Evolutionary conservation across 2,888 invertebrate species (phyloP).

Genomic region (Schizotus pectinicornis): DNA sequence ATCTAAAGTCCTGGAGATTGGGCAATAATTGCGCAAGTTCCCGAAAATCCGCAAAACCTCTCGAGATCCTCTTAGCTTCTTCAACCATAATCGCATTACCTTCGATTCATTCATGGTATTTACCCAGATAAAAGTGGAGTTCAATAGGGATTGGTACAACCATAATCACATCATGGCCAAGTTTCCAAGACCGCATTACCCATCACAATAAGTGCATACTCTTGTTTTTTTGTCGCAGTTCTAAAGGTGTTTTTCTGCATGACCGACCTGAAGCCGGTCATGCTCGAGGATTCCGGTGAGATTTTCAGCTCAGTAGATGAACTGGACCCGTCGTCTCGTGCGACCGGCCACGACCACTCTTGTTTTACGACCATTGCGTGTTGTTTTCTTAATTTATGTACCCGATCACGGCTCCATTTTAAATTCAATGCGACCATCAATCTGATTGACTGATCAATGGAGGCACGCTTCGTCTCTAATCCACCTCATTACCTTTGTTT

Average conservation of each 20-base stretch:
- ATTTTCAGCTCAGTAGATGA: conserved; percentile 15
- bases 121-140: conserved; percentile 7
- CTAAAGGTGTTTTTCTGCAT: conserved; percentile 27
- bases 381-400: conserved; percentile 2
- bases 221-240: conserved; percentile 9
- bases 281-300: conserved; percentile 10
- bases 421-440: conserved; percentile 1
- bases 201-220: background rate
- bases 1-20: background rate
- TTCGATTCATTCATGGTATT: conserved; percentile 14
- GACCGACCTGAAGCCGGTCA: conserved; percentile 18
- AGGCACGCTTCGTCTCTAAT: too few relatives aligned
- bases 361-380: conserved; percentile 16
- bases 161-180: background rate
- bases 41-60: conserved; percentile 13
- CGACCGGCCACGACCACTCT: conserved; percentile 17
- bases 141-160: background rate
- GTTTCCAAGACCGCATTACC: background rate
- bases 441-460: conserved; percentile 27
- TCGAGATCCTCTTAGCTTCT: conserved; percentile 24
- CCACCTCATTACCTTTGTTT: conserved; percentile 18
- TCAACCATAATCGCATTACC: conserved; percentile 24
- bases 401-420: background rate
- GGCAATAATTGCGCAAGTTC: conserved; percentile 20
- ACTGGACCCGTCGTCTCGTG: conserved; percentile 14